Percentiles rank a stretch among this genome's conserved stretches.
Evolutionary conservation across 2,888 invertebrate species (phyloP).

Genomic region (Coelinius sp.): DNA sequence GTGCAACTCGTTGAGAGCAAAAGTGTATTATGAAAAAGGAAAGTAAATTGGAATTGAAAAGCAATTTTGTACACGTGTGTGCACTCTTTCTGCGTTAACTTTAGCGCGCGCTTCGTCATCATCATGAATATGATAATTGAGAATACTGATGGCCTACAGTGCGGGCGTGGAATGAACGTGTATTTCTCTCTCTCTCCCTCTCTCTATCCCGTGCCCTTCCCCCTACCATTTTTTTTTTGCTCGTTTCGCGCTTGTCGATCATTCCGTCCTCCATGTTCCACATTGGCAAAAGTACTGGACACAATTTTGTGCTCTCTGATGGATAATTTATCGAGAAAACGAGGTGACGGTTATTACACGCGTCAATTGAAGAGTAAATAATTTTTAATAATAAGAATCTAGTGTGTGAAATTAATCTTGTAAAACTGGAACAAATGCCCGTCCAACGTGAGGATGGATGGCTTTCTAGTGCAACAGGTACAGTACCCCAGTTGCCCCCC

Average conservation of each 20-base stretch:
- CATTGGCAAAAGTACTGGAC: background rate
- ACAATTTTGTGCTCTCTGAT: background rate
- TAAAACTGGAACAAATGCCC: background rate
- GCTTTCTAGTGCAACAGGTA: slow-evolving; percentile 60
- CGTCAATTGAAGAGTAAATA: background rate
- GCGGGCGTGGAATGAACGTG: slow-evolving; percentile 27
- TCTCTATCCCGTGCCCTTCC: background rate
- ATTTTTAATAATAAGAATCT: background rate
- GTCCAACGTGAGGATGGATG: slow-evolving; percentile 47
- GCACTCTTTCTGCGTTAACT: slow-evolving; percentile 16
- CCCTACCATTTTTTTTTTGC: background rate
- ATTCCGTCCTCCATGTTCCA: background rate
- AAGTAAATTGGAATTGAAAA: slow-evolving; percentile 22
- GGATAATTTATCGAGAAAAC: background rate
- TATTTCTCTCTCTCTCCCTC: background rate
- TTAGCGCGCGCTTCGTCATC: slow-evolving; percentile 15
- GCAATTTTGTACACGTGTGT: slow-evolving; percentile 23
- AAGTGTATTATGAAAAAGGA: background rate
- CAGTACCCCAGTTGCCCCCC: slow-evolving; percentile 27
- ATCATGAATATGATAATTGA: slow-evolving; percentile 30
- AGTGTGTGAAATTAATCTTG: slow-evolving; percentile 26
- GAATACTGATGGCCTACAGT: slow-evolving; percentile 13
- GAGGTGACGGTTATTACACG: background rate
- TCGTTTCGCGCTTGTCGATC: slow-evolving; percentile 14
- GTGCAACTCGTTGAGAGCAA: background rate